These are phyloP conservation scores for Lanistes nyassanus DNA, from an alignment of 1,140 invertebrate species.

Conservation along the genomic window DNA sequence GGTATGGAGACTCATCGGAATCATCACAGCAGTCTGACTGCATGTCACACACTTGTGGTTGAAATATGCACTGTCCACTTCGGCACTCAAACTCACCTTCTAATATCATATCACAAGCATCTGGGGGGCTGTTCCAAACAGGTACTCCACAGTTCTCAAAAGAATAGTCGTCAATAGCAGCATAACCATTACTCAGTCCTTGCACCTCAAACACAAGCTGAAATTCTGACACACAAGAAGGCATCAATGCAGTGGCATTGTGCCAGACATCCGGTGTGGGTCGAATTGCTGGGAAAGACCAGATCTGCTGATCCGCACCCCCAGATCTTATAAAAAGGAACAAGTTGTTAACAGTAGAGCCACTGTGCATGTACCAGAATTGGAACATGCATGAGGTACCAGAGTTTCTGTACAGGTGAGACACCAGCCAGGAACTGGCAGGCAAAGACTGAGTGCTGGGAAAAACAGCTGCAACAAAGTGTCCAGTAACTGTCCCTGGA, in stretches of 20 bases:
- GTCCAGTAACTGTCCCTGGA: slow-evolving; percentile 37
- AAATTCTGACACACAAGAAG: slow-evolving; percentile 62
- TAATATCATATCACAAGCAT: slow-evolving; percentile 72
- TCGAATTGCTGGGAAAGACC: slow-evolving; percentile 19
- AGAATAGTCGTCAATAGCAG: slow-evolving; percentile 54
- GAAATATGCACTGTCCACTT: slow-evolving; percentile 40
- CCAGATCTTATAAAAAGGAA: slow-evolving; percentile 66
- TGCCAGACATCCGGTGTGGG: slow-evolving; percentile 43
- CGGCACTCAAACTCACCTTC: slow-evolving; percentile 66
- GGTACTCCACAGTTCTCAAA: slow-evolving; percentile 31
- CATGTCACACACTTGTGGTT: slow-evolving; percentile 53
- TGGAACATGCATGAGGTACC: slow-evolving; percentile 51
- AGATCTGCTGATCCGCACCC: slow-evolving; percentile 42
- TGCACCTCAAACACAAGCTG: slow-evolving; percentile 52
- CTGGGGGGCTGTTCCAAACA: slow-evolving; percentile 31
- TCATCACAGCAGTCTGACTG: slow-evolving; percentile 60
- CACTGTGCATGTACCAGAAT: slow-evolving; percentile 57
- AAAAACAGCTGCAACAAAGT: slow-evolving; percentile 43
- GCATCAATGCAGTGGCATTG: slow-evolving; percentile 61
- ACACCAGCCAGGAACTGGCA: slow-evolving; percentile 42
- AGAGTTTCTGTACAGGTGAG: slow-evolving; percentile 52
- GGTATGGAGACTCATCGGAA: slow-evolving; percentile 45
- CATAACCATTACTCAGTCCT: slow-evolving; percentile 27
- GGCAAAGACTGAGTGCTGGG: slow-evolving; percentile 25
- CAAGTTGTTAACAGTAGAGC: slow-evolving; percentile 33